phyloP scores from a whole-genome alignment of 2,113 vertebrate species.

The Leiothrix lutea region DNA sequence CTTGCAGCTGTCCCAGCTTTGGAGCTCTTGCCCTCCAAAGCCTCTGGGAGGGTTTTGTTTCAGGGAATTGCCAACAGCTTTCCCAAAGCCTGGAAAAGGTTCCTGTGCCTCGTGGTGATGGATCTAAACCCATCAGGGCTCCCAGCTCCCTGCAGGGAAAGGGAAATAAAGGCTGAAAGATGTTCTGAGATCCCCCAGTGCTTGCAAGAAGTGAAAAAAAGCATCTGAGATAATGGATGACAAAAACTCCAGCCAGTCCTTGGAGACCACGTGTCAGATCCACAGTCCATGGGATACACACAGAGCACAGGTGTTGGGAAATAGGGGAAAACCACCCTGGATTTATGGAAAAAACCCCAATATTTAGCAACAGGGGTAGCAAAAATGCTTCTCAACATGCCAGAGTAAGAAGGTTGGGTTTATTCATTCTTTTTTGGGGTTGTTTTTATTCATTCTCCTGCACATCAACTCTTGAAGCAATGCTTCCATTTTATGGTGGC shows the following conservation, averaged over 20 bases:
- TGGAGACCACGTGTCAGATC: accelerated
- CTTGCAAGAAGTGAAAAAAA: not conserved
- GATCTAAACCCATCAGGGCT: not conserved
- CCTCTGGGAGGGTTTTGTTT: not conserved
- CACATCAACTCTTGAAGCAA: not conserved
- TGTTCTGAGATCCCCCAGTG: not conserved
- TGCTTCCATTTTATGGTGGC: not conserved
- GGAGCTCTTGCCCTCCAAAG: not conserved
- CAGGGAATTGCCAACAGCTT: not conserved
- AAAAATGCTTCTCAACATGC: not conserved
- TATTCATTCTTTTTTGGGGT: not conserved
- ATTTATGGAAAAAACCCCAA: accelerated
- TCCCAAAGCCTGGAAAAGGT: not conserved
- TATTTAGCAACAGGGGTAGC: not conserved
- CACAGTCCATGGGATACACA: not conserved
- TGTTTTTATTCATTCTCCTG: not conserved
- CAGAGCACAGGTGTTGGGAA: not conserved
- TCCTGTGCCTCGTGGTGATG: accelerated
- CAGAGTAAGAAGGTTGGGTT: not conserved
- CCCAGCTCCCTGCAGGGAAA: not conserved
- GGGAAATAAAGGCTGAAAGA: not conserved
- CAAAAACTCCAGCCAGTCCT: not conserved
- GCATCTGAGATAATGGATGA: not conserved
- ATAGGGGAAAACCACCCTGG: not conserved
- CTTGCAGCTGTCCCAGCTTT: not conserved